A percentile compares a stretch with the other conserved stretches of the same genome.
phyloP scores from a whole-genome alignment of 2,797 vertebrate genomes.

The Nasua narica region DNA sequence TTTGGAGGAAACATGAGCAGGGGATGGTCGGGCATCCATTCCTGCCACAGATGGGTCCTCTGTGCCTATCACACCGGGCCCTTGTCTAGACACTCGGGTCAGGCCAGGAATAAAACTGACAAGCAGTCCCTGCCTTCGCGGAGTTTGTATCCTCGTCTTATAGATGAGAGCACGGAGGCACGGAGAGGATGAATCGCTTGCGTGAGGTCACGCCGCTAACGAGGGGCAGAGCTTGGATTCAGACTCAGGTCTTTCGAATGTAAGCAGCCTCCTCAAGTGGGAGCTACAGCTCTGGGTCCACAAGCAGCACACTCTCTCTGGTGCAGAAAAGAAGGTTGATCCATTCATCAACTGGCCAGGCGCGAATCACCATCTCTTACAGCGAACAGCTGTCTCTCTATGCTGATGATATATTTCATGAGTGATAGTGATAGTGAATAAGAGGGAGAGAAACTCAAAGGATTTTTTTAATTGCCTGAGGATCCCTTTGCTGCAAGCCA shows the following conservation, averaged over 20 bases:
- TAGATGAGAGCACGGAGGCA: not conserved
- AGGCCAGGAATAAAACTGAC: not conserved
- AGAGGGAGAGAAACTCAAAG: slow-evolving; percentile 1
- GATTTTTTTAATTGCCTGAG: slow-evolving; percentile 35
- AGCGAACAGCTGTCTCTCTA: slow-evolving; percentile 46
- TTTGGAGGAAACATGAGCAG: not conserved
- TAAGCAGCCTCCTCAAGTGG: not conserved
- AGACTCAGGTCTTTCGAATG: not conserved
- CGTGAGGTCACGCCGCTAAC: not conserved
- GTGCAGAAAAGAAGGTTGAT: not conserved
- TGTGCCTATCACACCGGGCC: not conserved
- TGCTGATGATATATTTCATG: slow-evolving; percentile 21
- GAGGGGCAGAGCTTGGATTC: not conserved
- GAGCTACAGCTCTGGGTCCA: not conserved
- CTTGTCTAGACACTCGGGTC: not conserved
- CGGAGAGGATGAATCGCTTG: not conserved
- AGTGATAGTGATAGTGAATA: not conserved
- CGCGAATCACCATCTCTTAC: slow-evolving; percentile 4
- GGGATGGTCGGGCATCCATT: not conserved
- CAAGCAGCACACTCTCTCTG: not conserved
- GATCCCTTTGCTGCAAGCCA: slow-evolving; percentile 42
- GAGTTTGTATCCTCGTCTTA: not conserved
- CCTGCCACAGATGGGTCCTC: not conserved
- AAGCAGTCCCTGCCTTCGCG: not conserved
- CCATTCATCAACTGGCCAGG: not conserved